Base-by-base conservation (phyloP, 2,797 vertebrate species). In the Macropus fuliginosus region DNA sequence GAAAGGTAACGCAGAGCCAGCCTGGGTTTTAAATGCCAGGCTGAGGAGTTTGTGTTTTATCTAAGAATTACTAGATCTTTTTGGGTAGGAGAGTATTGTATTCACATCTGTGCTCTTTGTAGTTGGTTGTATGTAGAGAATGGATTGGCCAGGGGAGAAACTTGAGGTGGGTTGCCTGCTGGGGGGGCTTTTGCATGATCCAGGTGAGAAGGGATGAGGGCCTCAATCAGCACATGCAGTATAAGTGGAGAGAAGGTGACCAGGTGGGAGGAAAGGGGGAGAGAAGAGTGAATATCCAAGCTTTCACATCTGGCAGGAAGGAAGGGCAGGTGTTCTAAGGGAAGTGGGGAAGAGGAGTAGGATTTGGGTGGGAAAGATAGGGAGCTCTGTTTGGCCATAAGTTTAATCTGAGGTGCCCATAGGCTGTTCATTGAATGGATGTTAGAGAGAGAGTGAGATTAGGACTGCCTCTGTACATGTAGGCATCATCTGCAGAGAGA, bases 201-300 rank as follows among this genome's bases (percentile, higher is more conserved):
- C 31, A 11, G 40, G 21, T 74, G 62, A 46, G 74, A 87, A 87
- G 74, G 74, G 21, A 4, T 46, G 40, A 27, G 9, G 40, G 74
- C 21, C n/a, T 50, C 40, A n/a, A 24, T 27, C 9, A 27, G 21
- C 1, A 24, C 9, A 1, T n/a, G 31, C 31, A 1, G 1, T 11
- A 21, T 74, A 16, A n/a, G 16, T 46, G 66, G 18, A 40, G 18
- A 46, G 66, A 40, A 24, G 18, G n/a, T 18, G 6, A 46, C n/a
- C n/a, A 81, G 66, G 3, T 46, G n/a, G 66, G 66, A 46, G n/a
- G n/a, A 6, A 27, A 0, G 5, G 34, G 34, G 62, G 34, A 34
- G 34, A 10, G 31, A 66, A 74, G 62, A 40, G 16, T 5, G 34
- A 40, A 5, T 16, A 81, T 40, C 4, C 18, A 9, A 46, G n/a